Percentiles rank a stretch among this genome's conserved stretches.
Evolutionary conservation across 2,888 invertebrate genomes (phyloP).

Genomic region (Drosophila anomelani): DNA sequence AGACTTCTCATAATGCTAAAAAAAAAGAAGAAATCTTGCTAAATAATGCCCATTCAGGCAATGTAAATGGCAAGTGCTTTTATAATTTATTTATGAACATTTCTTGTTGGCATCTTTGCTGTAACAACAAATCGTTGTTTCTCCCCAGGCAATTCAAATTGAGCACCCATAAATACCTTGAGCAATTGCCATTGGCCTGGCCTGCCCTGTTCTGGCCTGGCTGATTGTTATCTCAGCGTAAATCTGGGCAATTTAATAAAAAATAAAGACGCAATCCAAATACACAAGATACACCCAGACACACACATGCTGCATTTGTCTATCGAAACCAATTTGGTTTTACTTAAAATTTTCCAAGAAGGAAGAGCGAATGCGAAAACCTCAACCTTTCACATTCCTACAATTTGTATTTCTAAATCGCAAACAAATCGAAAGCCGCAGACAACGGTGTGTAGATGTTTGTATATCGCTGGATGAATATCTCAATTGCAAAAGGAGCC

Average conservation of each 20-base stretch:
- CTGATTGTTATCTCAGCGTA: constrained; percentile 38
- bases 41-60: constrained; percentile 20
- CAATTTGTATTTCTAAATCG: constrained; percentile 67
- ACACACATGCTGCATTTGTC: constrained; percentile 24
- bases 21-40: background rate
- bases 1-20: background rate
- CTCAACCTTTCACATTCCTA: constrained; percentile 34
- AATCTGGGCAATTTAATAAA: constrained; percentile 69
- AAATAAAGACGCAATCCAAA: constrained; percentile 48
- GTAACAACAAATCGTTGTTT: constrained; percentile 20
- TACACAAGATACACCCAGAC: constrained; percentile 1
- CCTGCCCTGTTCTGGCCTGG: background rate
- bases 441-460: constrained; percentile 19
- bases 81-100: constrained; percentile 43
- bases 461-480: constrained; percentile 29
- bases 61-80: constrained; percentile 23
- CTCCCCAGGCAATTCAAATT: constrained; percentile 29
- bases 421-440: constrained; percentile 70
- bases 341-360: constrained; percentile 47
- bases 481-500: constrained; percentile 37
- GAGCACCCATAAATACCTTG: constrained; percentile 32
- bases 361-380: constrained; percentile 32
- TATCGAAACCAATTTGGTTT: constrained; percentile 61
- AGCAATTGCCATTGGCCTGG: constrained; percentile 34
- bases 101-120: background rate